Evolutionary conservation across 2,888 invertebrate species (phyloP), one percentile per base, ranked within the genome.

Genomic region (Camptogramma bilineatum): DNA sequence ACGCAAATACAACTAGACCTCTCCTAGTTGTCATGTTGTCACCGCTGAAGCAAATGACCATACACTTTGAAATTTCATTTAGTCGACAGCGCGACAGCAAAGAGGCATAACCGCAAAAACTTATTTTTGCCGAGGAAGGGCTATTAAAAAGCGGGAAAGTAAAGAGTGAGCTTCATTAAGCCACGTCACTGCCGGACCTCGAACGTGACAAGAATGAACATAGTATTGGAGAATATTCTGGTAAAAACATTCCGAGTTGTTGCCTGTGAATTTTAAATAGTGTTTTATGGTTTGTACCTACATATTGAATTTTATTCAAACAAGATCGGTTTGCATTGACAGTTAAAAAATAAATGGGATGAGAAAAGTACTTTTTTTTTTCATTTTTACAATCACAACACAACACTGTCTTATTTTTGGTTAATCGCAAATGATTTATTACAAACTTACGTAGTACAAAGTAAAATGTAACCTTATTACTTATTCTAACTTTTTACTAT

Each of bases 81-180:
- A 16, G 57, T 48, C 68, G 60, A 57, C 64, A 53, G 56, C 50
- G 7, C 17, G 60, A 55, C 19, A 53, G 34, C 61, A 68, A 70
- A 69, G 64, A 50, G 64, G 62, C 57, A 59, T 68, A 55, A 72
- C 70, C 69, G 51, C 69, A 72, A 73, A 74, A 76, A 76, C 71
- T 74, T 74, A 73, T 73, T 75, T 76, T 65, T 73, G 62, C 69
- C 65, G 55, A 66, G 64, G 66, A 71, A 71, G 70, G 68, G 75
- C 76, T 75, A 80, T 79, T 82, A 79, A 81, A 81, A 79, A 75
- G 70, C 70, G 69, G 69, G 64, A 64, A 66, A 71, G 74, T 70
- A 71, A 67, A 63, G 71, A 74, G 68, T 63, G 71, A 72, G 73
- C 76, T 80, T 82, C 78, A 80, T 82, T 82, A 80, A 72, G 74